Evolutionary conservation across 2,113 vertebrate species (phyloP).

Genomic region (Myiozetetes cayanensis): DNA sequence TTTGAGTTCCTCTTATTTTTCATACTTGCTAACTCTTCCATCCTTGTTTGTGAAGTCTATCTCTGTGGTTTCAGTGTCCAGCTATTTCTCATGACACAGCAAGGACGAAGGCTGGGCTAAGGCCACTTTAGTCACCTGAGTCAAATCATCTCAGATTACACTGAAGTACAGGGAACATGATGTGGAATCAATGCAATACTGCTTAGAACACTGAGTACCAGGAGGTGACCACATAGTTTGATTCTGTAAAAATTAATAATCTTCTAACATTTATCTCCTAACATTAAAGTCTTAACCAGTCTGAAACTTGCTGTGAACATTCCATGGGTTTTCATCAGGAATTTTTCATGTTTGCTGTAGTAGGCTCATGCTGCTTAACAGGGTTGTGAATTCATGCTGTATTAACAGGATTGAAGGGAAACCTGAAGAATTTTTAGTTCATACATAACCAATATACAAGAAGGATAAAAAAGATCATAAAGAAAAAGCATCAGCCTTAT

Average conservation of each 20-base stretch:
- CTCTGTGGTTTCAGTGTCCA: not conserved
- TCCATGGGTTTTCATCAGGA: not conserved
- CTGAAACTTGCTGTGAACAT: not conserved
- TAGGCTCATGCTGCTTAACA: not conserved
- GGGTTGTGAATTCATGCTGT: not conserved
- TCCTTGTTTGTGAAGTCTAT: not conserved
- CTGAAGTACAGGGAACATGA: not conserved
- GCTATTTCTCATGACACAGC: constrained; percentile 24
- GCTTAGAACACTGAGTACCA: constrained; percentile 34
- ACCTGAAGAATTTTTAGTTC: not conserved
- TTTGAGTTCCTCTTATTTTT: constrained; percentile 1
- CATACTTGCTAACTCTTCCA: not conserved
- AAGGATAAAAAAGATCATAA: not conserved
- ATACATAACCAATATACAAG: not conserved
- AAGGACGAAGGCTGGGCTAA: not conserved
- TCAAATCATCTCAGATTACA: constrained; percentile 2
- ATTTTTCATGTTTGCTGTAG: not conserved
- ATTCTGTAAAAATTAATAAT: not conserved
- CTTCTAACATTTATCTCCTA: not conserved
- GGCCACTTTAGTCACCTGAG: constrained; percentile 11
- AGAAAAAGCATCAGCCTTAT: not conserved
- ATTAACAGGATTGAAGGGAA: not conserved
- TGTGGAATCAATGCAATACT: not conserved
- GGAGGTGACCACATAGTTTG: not conserved
- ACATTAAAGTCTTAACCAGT: not conserved